phyloP scores from a whole-genome alignment of 2,113 vertebrate species.

The Erpornis zantholeuca region DNA sequence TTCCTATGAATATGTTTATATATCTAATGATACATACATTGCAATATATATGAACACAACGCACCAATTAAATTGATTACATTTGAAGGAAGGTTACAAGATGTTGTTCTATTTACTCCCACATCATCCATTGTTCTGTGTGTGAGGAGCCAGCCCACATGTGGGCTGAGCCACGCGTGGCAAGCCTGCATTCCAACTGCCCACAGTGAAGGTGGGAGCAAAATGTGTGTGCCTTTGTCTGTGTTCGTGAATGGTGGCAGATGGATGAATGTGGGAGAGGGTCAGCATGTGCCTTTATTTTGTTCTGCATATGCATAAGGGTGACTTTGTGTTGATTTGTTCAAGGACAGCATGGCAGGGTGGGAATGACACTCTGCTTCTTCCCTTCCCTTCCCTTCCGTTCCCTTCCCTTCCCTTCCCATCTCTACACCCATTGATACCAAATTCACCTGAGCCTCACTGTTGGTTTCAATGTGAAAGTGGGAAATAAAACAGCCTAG shows the following conservation, averaged over 20 bases:
- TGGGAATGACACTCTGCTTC: background rate
- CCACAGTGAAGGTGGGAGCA: background rate
- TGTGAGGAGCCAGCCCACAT: background rate
- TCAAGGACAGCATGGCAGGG: background rate
- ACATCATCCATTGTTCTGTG: background rate
- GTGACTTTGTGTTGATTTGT: background rate
- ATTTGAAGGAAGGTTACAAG: background rate
- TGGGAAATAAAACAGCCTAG: background rate
- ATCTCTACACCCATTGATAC: background rate
- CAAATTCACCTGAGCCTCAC: background rate
- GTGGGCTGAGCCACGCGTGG: rapidly evolving
- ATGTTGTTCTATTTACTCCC: background rate
- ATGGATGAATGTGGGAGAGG: background rate
- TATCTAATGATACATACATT: background rate
- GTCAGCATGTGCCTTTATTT: background rate
- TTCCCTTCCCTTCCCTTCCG: background rate
- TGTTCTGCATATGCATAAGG: background rate
- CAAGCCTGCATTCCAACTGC: background rate
- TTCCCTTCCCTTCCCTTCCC: background rate
- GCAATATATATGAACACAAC: background rate
- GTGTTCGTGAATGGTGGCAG: background rate
- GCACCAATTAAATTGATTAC: background rate
- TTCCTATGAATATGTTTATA: background rate
- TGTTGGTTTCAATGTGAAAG: background rate
- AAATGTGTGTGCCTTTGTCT: background rate